Evolutionary conservation across 2,113 vertebrate species (phyloP).

Genomic region (Capreolus pygargus): DNA sequence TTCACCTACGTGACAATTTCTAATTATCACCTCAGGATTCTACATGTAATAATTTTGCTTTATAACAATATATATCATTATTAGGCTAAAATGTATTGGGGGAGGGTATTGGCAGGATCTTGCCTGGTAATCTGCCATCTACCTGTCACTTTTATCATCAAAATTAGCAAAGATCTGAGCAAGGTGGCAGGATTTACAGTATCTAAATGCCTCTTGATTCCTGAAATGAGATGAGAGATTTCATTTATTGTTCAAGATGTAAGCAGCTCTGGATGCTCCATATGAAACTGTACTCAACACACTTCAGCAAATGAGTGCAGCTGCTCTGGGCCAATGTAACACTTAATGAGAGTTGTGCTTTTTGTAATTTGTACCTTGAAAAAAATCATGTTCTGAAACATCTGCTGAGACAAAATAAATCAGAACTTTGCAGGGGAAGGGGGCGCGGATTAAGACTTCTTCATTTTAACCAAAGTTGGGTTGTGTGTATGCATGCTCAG

Average conservation of each 20-base stretch:
- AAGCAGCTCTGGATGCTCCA: neutral
- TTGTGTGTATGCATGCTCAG: neutral
- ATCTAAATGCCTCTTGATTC: neutral
- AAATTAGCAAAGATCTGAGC: slow-evolving; percentile 7
- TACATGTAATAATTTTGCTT: neutral
- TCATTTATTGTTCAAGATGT: neutral
- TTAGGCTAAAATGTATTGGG: neutral
- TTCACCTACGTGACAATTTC: neutral
- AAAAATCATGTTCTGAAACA: slow-evolving; percentile 54
- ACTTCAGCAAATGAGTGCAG: neutral
- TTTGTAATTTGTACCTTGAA: slow-evolving; percentile 27
- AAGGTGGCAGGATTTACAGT: neutral
- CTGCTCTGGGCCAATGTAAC: slow-evolving; percentile 29
- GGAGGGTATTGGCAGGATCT: rapidly evolving
- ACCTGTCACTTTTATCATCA: slow-evolving; percentile 53
- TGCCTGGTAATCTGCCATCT: neutral
- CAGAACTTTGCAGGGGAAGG: neutral
- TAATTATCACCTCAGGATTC: neutral
- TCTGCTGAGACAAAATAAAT: slow-evolving; percentile 43
- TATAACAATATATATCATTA: neutral
- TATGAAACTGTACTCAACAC: neutral
- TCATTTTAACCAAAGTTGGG: neutral
- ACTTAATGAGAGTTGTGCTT: neutral
- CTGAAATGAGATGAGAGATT: neutral
- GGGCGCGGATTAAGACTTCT: neutral